phyloP scores from a whole-genome alignment of 2,797 vertebrate genomes.

The Synaphobranchus kaupii region DNA sequence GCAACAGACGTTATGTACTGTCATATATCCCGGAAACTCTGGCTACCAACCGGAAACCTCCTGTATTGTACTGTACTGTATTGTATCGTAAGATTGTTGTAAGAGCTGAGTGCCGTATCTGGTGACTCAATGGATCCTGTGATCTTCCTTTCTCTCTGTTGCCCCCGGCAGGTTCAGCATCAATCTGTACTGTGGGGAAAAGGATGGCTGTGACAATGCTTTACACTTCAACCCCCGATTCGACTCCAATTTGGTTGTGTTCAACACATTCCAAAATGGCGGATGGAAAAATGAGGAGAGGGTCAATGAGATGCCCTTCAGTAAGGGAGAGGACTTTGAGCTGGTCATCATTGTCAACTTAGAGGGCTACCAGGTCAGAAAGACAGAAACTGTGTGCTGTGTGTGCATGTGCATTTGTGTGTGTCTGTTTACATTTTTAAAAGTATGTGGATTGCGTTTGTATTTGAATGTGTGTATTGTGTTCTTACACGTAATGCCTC shows the following conservation, averaged over 20 bases:
- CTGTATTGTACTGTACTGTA: too few relatives aligned
- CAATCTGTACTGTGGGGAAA: background rate
- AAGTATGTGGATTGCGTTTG: too few relatives aligned
- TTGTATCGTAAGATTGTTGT: too few relatives aligned
- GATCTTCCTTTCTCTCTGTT: background rate
- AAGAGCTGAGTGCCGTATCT: too few relatives aligned
- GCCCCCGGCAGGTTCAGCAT: background rate
- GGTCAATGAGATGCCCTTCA: background rate
- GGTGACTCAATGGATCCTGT: too few relatives aligned
- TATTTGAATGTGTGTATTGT: too few relatives aligned
- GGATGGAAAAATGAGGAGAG: background rate
- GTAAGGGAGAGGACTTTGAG: background rate
- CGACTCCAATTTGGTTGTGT: background rate
- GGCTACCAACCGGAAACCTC: too few relatives aligned
- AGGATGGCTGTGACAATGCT: background rate
- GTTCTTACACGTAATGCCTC: background rate
- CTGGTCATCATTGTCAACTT: background rate
- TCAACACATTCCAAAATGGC: background rate
- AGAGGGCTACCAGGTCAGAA: background rate
- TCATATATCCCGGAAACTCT: too few relatives aligned
- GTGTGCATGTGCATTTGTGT: background rate
- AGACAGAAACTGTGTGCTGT: background rate
- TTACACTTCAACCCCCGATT: background rate
- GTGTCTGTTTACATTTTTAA: too few relatives aligned
- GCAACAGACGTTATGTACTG: too few relatives aligned